phyloP scores from a whole-genome alignment of 2,888 invertebrate species.

The Lampropteryx suffumata region DNA sequence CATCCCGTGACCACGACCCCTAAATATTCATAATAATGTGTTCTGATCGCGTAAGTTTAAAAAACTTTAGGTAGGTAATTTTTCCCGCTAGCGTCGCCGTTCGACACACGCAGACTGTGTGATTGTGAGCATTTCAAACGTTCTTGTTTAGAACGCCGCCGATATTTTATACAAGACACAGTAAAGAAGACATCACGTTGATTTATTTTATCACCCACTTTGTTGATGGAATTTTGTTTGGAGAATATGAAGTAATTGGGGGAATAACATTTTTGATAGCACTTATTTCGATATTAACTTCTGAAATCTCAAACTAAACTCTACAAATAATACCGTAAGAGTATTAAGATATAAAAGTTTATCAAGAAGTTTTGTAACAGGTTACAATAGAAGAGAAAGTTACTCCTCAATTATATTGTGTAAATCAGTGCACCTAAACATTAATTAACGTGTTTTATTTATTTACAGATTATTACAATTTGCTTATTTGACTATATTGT shows the following conservation, averaged over 20 bases:
- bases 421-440: too few relatives aligned
- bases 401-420: too few relatives aligned
- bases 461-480: too few relatives aligned
- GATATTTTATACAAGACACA: constrained; percentile 23
- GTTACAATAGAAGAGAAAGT: not conserved
- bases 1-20: too few relatives aligned
- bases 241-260: constrained; percentile 24
- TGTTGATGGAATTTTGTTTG: constrained; percentile 28
- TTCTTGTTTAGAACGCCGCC: constrained; percentile 19
- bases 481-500: too few relatives aligned
- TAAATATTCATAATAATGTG: too few relatives aligned
- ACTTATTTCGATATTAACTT: constrained; percentile 7
- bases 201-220: constrained; percentile 30
- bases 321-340: not conserved
- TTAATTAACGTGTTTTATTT: too few relatives aligned
- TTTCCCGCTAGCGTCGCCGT: not conserved
- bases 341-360: too few relatives aligned
- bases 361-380: not conserved
- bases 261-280: constrained; percentile 14
- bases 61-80: too few relatives aligned
- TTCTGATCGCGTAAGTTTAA: too few relatives aligned
- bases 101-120: not conserved
- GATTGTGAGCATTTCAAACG: constrained; percentile 5
- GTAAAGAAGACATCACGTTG: constrained; percentile 25
- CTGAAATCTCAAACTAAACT: not conserved